Percentiles rank a stretch among this genome's conserved stretches.
These are phyloP conservation scores for Plotosus lineatus DNA, from an alignment of 2,113 vertebrate species.

Conservation along the genomic window DNA sequence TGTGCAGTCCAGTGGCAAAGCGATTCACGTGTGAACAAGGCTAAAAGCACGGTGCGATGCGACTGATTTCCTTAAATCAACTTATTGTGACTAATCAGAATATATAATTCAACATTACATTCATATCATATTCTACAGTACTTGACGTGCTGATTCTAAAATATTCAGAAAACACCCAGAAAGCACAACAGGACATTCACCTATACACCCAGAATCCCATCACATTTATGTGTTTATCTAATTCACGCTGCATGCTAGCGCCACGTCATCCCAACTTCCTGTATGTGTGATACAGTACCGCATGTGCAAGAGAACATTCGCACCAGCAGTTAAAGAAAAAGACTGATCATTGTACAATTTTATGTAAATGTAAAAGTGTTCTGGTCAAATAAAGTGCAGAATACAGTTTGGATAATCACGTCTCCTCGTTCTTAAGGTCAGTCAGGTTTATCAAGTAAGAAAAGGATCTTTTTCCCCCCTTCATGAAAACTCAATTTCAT, in stretches of 20 bases:
- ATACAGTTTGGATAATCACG: too few relatives aligned
- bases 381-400: too few relatives aligned
- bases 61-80: too few relatives aligned
- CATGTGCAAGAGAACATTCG: background rate
- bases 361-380: too few relatives aligned
- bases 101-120: background rate
- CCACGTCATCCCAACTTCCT: background rate
- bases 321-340: background rate
- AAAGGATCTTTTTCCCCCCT: background rate
- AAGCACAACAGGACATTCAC: too few relatives aligned
- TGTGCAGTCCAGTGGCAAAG: too few relatives aligned
- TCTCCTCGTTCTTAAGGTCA: background rate
- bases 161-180: background rate
- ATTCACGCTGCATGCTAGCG: background rate
- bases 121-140: background rate
- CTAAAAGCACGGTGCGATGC: too few relatives aligned
- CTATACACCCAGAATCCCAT: background rate
- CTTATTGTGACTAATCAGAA: too few relatives aligned
- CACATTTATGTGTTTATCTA: background rate
- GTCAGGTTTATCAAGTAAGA: background rate
- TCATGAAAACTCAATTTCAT: background rate
- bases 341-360: too few relatives aligned
- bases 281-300: background rate
- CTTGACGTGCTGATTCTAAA: background rate
- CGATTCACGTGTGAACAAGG: too few relatives aligned